phyloP scores from a whole-genome alignment of 2,113 vertebrate genomes.

The Lepisosteus osseus region DNA sequence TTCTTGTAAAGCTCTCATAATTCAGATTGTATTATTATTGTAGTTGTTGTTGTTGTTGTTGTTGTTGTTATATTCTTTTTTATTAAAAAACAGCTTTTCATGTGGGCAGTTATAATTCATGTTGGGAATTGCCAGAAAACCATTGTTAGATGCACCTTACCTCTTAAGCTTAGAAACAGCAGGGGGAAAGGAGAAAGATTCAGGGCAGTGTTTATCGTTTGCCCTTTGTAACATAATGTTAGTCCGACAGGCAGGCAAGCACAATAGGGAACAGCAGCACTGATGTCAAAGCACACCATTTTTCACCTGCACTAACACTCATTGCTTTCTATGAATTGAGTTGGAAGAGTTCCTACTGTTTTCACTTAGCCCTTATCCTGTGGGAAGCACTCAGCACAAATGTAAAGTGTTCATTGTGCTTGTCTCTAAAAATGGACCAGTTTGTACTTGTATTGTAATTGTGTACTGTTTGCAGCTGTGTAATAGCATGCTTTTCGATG shows the following conservation, averaged over 20 bases:
- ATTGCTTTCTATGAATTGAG: neutral
- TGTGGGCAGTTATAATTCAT: neutral
- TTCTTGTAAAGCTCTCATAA: no score
- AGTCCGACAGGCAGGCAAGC: neutral
- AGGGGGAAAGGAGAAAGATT: neutral
- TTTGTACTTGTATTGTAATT: neutral
- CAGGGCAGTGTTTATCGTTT: neutral
- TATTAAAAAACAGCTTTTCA: neutral
- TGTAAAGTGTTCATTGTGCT: neutral
- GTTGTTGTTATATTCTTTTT: neutral
- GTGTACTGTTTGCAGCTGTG: neutral
- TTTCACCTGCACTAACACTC: neutral
- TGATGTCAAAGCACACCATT: neutral
- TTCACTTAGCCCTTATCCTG: neutral
- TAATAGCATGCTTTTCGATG: neutral
- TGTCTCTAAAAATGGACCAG: neutral
- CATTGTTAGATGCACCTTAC: neutral
- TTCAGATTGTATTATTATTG: neutral
- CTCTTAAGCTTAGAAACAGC: neutral
- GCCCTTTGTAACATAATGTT: neutral
- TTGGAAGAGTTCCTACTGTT: conserved; percentile 4
- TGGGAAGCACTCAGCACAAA: no score
- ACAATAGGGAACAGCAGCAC: neutral
- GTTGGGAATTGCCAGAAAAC: neutral
- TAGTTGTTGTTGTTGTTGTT: neutral